phyloP scores from a whole-genome alignment of 35 echinoderm and acorn worm species.

The Lytechinus pictus region DNA sequence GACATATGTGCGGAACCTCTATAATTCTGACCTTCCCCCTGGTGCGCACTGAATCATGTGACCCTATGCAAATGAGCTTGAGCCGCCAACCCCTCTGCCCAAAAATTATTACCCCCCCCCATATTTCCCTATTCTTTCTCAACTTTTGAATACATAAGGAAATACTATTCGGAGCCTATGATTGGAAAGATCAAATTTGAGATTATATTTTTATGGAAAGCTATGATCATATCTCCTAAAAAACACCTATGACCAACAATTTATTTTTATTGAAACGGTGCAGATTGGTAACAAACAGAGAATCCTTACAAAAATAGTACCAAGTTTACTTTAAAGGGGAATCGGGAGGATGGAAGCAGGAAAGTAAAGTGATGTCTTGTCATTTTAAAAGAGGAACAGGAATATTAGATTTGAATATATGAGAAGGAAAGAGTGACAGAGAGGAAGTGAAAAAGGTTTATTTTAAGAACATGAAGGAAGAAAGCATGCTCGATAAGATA shows the following conservation, averaged over 20 bases:
- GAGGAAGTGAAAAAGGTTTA: background rate
- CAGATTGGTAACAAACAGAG: too few relatives aligned
- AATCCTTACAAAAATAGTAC: too few relatives aligned
- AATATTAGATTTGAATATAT: background rate
- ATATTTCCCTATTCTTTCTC: background rate
- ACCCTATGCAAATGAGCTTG: conserved; percentile 53
- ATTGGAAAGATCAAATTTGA: too few relatives aligned
- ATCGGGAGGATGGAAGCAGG: background rate
- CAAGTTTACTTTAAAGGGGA: background rate
- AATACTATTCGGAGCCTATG: too few relatives aligned
- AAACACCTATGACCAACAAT: too few relatives aligned
- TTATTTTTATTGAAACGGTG: too few relatives aligned
- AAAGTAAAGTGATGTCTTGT: background rate
- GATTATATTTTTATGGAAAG: too few relatives aligned
- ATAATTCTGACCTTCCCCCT: conserved; percentile 43
- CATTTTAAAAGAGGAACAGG: background rate
- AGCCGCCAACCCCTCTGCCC: background rate
- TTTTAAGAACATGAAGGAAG: background rate
- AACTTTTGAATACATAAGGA: too few relatives aligned
- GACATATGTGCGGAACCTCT: conserved; percentile 47
- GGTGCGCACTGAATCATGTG: conserved; percentile 43
- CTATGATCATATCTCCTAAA: too few relatives aligned
- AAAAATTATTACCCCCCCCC: background rate
- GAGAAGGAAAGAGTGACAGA: background rate
- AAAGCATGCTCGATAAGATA: background rate